These are phyloP conservation scores for Gobio occitaniae DNA, from an alignment of 2,797 vertebrate genomes.

Conservation along the genomic window DNA sequence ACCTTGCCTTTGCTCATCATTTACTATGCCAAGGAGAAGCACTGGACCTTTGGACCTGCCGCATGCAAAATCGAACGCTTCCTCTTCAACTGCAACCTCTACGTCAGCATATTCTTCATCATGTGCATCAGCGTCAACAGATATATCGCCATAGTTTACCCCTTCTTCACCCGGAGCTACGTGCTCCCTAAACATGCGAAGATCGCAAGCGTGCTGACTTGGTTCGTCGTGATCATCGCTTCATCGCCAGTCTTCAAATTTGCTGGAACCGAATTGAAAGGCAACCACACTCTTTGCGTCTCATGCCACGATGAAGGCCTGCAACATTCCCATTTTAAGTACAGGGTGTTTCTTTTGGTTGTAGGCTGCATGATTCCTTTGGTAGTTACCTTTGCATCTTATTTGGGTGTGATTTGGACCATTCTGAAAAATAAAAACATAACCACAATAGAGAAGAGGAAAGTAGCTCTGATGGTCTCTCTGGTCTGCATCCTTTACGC, in stretches of 20 bases:
- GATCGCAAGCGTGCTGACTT: slow-evolving; percentile 67
- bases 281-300: slow-evolving; percentile 61
- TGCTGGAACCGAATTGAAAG: neutral
- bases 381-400: slow-evolving; percentile 78
- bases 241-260: slow-evolving; percentile 77
- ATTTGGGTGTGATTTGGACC: slow-evolving; percentile 69
- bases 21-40: slow-evolving; percentile 74
- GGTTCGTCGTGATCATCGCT: slow-evolving; percentile 71
- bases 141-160: slow-evolving; percentile 79
- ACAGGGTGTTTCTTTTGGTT: slow-evolving; percentile 71
- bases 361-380: slow-evolving; percentile 83
- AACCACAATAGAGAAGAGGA: slow-evolving; percentile 74
- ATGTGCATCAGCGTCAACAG: slow-evolving; percentile 85
- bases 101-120: slow-evolving; percentile 81
- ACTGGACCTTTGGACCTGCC: slow-evolving; percentile 74
- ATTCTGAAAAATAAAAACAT: slow-evolving; percentile 76
- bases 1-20: slow-evolving; percentile 76
- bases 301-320: slow-evolving; percentile 32
- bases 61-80: slow-evolving; percentile 83
- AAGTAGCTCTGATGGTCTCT: slow-evolving; percentile 75
- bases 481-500: slow-evolving; percentile 76
- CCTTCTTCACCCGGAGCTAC: slow-evolving; percentile 75
- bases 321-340: slow-evolving; percentile 60
- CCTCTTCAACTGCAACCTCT: slow-evolving; percentile 84
- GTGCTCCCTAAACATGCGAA: slow-evolving; percentile 74